Conservation (phyloP, 1,140 invertebrate genomes). For the Palaemon carinicauda region DNA sequence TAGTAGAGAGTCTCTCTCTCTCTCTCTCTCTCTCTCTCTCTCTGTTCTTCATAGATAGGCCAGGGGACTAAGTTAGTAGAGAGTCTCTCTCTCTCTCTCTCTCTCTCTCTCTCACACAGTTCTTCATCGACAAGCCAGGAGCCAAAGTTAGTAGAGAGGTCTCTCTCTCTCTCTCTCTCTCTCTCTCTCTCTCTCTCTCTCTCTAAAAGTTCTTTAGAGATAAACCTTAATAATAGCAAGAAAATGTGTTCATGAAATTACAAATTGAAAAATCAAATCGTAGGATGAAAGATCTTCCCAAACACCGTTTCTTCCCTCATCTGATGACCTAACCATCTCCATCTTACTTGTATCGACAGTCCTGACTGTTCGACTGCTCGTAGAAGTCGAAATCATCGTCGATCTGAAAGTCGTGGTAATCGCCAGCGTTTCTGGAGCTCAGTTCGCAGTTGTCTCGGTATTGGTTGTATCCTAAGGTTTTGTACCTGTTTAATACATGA, state of each 20-base stretch:
- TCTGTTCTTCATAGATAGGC: neutral
- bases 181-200: neutral
- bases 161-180: neutral
- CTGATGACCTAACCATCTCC: neutral
- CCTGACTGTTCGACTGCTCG: neutral
- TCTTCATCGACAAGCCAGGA: neutral
- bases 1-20: too few species aligned
- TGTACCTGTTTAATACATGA: constrained; percentile 4
- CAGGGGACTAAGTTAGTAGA: too few species aligned
- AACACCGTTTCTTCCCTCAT: neutral
- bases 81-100: neutral
- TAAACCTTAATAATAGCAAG: too few species aligned
- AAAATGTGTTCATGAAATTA: too few species aligned
- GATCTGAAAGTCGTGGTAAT: neutral
- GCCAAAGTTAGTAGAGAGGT: neutral
- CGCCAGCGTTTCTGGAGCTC: neutral
- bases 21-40: neutral
- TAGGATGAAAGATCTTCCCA: too few species aligned
- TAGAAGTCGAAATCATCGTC: constrained; percentile 44
- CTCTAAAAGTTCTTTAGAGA: too few species aligned
- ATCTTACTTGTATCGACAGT: neutral
- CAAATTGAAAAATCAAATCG: too few species aligned
- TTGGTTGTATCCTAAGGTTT: constrained; percentile 28
- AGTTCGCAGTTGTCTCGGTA: constrained; percentile 48
- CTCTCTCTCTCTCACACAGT: neutral